Percentiles rank a stretch among this genome's conserved stretches.
phyloP scores from a whole-genome alignment of 2,113 vertebrate genomes.

The Coregonus clupeaformis region DNA sequence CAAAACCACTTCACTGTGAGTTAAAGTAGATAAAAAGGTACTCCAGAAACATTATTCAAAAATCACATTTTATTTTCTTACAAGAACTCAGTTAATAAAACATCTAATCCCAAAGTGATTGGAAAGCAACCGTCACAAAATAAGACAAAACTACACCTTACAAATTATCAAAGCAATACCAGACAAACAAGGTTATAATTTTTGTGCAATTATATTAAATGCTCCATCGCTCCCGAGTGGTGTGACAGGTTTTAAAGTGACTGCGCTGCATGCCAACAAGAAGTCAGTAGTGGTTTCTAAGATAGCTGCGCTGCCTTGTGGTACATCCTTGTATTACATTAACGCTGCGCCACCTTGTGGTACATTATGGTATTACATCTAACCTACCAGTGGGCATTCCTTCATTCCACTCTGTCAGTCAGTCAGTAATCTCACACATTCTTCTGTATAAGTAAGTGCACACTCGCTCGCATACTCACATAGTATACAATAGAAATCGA shows the following conservation, averaged over 20 bases:
- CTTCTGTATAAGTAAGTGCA: conserved; percentile 2
- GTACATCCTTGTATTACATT: too few species aligned
- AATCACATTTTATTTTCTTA: conserved; percentile 65
- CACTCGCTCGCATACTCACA: too few species aligned
- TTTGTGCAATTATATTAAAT: conserved; percentile 40
- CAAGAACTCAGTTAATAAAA: conserved; percentile 57
- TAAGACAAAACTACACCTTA: conserved; percentile 59
- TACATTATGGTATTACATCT: not conserved
- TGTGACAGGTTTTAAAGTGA: not conserved
- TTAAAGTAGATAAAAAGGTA: not conserved
- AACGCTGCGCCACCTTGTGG: too few species aligned
- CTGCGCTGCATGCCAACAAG: conserved; percentile 9
- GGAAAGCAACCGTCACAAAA: conserved; percentile 70
- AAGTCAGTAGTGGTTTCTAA: conserved; percentile 16
- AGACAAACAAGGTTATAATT: conserved; percentile 31
- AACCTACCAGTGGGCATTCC: conserved; percentile 12
- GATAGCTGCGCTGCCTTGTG: not conserved
- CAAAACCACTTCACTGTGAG: not conserved
- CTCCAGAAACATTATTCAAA: conserved; percentile 45
- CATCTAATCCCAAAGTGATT: conserved; percentile 64
- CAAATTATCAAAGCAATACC: conserved; percentile 44
- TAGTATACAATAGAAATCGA: conserved; percentile 36
- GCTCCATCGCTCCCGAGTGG: conserved; percentile 9
- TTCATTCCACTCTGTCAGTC: conserved; percentile 5
- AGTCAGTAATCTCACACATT: not conserved